Evolutionary conservation across 1,140 invertebrate genomes (phyloP), one percentile per base, ranked within the genome.

Genomic region (Rhynchophorus ferrugineus): DNA sequence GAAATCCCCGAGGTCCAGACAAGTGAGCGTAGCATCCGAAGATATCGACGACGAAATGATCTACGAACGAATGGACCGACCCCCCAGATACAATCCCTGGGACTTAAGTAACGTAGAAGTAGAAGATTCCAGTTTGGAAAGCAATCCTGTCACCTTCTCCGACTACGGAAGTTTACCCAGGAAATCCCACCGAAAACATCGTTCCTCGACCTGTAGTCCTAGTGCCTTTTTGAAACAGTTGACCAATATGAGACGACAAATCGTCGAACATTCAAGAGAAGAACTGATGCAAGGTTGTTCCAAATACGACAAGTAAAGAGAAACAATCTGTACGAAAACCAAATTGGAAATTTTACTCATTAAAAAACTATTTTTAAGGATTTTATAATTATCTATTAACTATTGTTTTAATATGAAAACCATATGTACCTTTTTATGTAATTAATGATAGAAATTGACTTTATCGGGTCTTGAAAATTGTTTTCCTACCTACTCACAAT

Each of bases 161-260:
- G 68, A 70, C 49, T 70, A 70, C 45, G 68, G 68, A 6, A 69
- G 67, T 56, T 60, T 68, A 20, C 66, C 65, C 0, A 57, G 65
- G 34, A 58, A 55, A 19, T 50, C 45, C 2, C 49, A 61, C 8
- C 50, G 53, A 16, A 57, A 43, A 45, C 54, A 45, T 0, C 36
- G 54, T 13, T 51, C 45, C 1, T 51, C 60, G 13, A 60, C 47
- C 7, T 65, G 58, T 22, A 66, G 61, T 53, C 68, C 68, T 1
- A 69, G 64, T 39, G 65, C 61, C 13, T 69, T 62, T 56, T 51
- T 70, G 17, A 65, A 49, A 45, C 64, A 70, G 46, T 51, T 70
- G 33, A 65, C 63, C 6, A 49, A 49, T 11, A 64, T 70, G 67
- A 49, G 68, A 19, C 51, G 56, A 39, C 64, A 67, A 47, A 60